These are phyloP conservation scores for Drosophila sp. DNA, from an alignment of 1,140 invertebrate species.

Conservation along the genomic window DNA sequence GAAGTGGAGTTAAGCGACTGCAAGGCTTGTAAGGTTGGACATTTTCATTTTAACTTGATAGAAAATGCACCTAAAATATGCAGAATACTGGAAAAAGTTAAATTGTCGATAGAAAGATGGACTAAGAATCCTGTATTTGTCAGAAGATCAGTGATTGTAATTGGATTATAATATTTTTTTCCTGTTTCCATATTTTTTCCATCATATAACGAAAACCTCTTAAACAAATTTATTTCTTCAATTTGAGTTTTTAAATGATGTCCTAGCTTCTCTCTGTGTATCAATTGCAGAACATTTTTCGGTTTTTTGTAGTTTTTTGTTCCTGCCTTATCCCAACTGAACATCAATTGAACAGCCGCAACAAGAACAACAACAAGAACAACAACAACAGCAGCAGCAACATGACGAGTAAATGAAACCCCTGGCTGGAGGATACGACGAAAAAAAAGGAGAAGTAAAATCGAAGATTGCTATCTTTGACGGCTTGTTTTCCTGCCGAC, in stretches of 20 bases:
- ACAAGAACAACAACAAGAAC: slow-evolving; percentile 44
- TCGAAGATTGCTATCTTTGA: slow-evolving; percentile 83
- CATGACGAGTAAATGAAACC: slow-evolving; percentile 77
- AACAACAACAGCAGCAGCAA: slow-evolving; percentile 45
- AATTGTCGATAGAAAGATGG: too few relatives aligned
- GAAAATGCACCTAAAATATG: background rate
- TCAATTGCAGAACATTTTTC: slow-evolving; percentile 44
- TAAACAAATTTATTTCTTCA: too few relatives aligned
- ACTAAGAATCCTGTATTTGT: too few relatives aligned
- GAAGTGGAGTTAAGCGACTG: too few relatives aligned
- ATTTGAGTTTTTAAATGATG: too few relatives aligned
- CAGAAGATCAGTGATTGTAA: too few relatives aligned
- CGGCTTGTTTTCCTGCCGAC: slow-evolving; percentile 77
- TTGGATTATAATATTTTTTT: too few relatives aligned
- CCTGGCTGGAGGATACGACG: slow-evolving; percentile 25
- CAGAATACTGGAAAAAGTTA: too few relatives aligned
- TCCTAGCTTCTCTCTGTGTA: slow-evolving; percentile 28
- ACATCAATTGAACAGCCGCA: slow-evolving; percentile 72
- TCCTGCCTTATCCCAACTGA: slow-evolving; percentile 60
- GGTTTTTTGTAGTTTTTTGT: slow-evolving; percentile 42
- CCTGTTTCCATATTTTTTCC: too few relatives aligned
- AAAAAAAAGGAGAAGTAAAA: slow-evolving; percentile 60
- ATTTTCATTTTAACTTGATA: too few relatives aligned
- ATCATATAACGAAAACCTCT: too few relatives aligned
- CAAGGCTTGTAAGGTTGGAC: too few relatives aligned